A percentile compares a stretch with the other conserved stretches of the same genome.
phyloP scores from a whole-genome alignment of 2,113 vertebrate species.

The Ameiurus melas region DNA sequence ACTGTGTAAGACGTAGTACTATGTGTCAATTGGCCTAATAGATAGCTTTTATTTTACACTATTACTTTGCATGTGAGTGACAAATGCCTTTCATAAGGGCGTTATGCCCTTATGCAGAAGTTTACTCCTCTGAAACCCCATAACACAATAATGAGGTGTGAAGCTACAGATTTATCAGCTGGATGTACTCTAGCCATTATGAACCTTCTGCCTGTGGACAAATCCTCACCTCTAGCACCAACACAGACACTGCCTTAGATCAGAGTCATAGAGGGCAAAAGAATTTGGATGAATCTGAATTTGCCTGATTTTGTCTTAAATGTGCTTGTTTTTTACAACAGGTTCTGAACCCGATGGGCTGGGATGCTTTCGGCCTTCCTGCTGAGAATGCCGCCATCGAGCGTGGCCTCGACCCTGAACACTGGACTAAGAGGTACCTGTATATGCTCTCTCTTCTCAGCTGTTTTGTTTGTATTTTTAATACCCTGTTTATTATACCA shows the following conservation, averaged over 20 bases:
- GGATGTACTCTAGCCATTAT: neutral
- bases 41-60: neutral
- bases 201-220: neutral
- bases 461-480: neutral
- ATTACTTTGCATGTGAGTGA: neutral
- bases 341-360: constrained; percentile 98
- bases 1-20: neutral
- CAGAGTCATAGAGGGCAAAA: neutral
- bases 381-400: constrained; percentile 97
- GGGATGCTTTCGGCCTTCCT: constrained; percentile 95
- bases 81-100: neutral
- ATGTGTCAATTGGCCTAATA: neutral
- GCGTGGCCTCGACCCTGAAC: constrained; percentile 83
- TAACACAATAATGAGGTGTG: neutral
- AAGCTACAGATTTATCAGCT: neutral
- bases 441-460: constrained; percentile 5
- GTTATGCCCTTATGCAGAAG: neutral
- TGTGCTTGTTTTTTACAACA: constrained; percentile 52
- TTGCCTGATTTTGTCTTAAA: neutral
- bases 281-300: neutral
- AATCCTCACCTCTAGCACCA: neutral
- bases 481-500: neutral
- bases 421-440: constrained; percentile 87
- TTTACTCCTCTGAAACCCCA: neutral
- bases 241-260: neutral